phyloP scores from a whole-genome alignment of 2,797 vertebrate species.

The Myoxocephalus aenaeus region DNA sequence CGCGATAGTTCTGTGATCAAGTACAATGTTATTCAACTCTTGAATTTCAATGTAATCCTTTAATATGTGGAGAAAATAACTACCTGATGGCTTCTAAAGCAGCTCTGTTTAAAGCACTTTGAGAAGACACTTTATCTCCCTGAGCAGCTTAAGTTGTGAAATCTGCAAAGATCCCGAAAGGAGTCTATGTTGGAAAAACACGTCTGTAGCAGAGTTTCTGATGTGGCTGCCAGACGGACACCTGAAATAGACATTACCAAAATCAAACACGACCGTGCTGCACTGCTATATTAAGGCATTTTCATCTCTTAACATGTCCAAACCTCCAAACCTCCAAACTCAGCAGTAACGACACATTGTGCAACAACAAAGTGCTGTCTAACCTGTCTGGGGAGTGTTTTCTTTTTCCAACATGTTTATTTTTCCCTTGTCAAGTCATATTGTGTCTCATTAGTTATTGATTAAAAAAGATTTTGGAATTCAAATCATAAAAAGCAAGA shows the following conservation, averaged over 20 bases:
- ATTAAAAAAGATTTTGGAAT: slow-evolving; percentile 50
- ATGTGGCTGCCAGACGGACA: slow-evolving; percentile 77
- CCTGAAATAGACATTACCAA: slow-evolving; percentile 82
- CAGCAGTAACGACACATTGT: slow-evolving; percentile 63
- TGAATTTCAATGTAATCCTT: slow-evolving; percentile 43
- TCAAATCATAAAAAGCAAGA: slow-evolving; percentile 35
- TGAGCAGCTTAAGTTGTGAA: slow-evolving; percentile 61
- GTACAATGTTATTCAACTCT: slow-evolving; percentile 16
- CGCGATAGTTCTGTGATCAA: slow-evolving; percentile 4
- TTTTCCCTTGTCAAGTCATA: slow-evolving; percentile 41
- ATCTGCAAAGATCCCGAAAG: slow-evolving; percentile 55
- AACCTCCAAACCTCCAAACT: slow-evolving; percentile 55
- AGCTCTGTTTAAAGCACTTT: slow-evolving; percentile 44
- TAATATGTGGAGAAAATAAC: slow-evolving; percentile 44
- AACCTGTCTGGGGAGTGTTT: slow-evolving; percentile 53
- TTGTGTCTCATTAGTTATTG: slow-evolving; percentile 41
- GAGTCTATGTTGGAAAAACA: slow-evolving; percentile 46
- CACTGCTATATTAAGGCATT: slow-evolving; percentile 67
- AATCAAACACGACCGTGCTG: slow-evolving; percentile 66
- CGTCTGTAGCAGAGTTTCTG: slow-evolving; percentile 66
- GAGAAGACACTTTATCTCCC: slow-evolving; percentile 58
- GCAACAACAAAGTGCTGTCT: slow-evolving; percentile 60
- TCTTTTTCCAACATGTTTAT: slow-evolving; percentile 48
- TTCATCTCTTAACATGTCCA: slow-evolving; percentile 71
- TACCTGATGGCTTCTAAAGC: slow-evolving; percentile 50